Conservation (phyloP, 2,797 vertebrate species). For the Adelosebastes latens region DNA sequence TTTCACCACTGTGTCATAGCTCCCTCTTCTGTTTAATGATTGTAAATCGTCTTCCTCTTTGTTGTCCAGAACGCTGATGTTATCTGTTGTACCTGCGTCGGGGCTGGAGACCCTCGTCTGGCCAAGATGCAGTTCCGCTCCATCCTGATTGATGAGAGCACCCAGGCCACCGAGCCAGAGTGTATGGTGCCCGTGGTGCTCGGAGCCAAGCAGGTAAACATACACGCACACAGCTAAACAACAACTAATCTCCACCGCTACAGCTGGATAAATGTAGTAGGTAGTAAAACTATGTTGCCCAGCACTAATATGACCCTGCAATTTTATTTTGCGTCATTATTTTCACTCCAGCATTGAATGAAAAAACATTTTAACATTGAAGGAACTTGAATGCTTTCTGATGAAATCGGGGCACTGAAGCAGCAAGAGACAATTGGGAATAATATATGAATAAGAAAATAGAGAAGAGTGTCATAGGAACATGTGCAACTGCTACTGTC, state of each 20-base stretch:
- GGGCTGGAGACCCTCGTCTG: slow-evolving; percentile 94
- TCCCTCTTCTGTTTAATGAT: background rate
- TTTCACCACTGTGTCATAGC: background rate
- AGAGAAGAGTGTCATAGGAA: background rate
- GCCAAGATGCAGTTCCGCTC: slow-evolving; percentile 99
- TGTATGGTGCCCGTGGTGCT: slow-evolving; percentile 98
- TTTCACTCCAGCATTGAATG: background rate
- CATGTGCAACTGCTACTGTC: background rate
- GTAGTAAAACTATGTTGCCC: background rate
- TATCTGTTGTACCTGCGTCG: slow-evolving; percentile 97
- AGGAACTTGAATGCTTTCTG: background rate
- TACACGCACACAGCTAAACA: background rate
- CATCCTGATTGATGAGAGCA: slow-evolving; percentile 98
- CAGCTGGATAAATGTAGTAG: background rate
- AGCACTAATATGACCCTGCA: background rate
- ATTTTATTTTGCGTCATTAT: background rate
- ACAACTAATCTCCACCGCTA: background rate
- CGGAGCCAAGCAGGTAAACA: slow-evolving; percentile 94
- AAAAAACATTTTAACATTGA: background rate
- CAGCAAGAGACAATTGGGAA: background rate
- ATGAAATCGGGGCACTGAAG: background rate
- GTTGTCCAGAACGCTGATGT: slow-evolving; percentile 93
- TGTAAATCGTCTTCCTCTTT: background rate
- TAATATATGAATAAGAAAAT: background rate
- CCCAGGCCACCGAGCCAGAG: slow-evolving; percentile 97